Evolutionary conservation across 2,888 invertebrate genomes (phyloP), one percentile per base, ranked within the genome.

Genomic region (Dicycla oo): DNA sequence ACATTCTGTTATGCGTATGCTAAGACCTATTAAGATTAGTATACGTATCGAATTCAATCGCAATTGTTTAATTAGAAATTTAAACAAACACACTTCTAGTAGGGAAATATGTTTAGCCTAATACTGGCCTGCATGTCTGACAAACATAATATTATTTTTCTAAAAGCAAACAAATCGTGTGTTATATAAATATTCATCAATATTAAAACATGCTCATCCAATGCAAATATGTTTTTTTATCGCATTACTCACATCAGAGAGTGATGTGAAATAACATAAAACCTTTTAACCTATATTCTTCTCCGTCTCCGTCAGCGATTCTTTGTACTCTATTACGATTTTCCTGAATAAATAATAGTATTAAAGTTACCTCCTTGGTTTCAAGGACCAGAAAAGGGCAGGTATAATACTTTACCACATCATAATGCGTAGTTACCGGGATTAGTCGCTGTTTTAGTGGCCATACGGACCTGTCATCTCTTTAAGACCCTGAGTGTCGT

Each of bases 311-410:
- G 34, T 54, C 51, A 56, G 47, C 65, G 2, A 63, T 49, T 71
- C 56, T 67, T 30, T 18, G 54, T 63, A 58, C 49, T 54, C 20
- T 68, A 38, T 53, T 49, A 73, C 34, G 82, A 62, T 69, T 63
- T 82, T 53, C 43, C 51, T 80, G 58, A 73, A 78, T 82, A 69
- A 78, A 69, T 78, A 67, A 78, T 66, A 40, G 26, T 51, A 62
- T 68, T 80, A 65, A 76, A 62, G 49, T 62, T 62, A 49, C 49
- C 65, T 66, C 11, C 45, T 68, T 45, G 54, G 54, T 54, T 58
- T 43, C 34, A 56, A 60, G 62, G 73, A 60, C 77, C 45, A 57
- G 67, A 56, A 73, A 62, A 66, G 67, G 66, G 54, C 38, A 67
- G 45, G 58, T 58, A 45, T 78, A 30, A 75, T 65, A 69, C 76